Evolutionary conservation across 2,888 invertebrate genomes (phyloP).

Genomic region (Zaprionus obscuricornis): DNA sequence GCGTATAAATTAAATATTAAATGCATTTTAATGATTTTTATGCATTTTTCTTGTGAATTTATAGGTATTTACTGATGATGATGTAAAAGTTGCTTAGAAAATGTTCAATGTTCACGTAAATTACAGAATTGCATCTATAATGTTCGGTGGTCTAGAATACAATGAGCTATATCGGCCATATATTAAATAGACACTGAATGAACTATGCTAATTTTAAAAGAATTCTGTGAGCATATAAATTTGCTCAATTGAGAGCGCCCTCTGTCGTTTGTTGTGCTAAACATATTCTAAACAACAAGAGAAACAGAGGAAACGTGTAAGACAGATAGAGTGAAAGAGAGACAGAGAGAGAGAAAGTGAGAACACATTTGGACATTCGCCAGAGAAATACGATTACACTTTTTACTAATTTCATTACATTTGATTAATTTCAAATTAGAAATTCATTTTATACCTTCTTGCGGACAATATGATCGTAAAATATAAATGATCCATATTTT

Average conservation of each 20-base stretch:
- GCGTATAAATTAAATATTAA: slow-evolving; percentile 9
- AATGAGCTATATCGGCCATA: slow-evolving; percentile 53
- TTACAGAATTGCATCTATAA: slow-evolving; percentile 41
- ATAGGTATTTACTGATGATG: slow-evolving; percentile 41
- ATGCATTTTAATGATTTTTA: slow-evolving; percentile 42
- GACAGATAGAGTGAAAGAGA: neutral
- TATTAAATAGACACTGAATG: slow-evolving; percentile 21
- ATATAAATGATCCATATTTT: slow-evolving; percentile 89
- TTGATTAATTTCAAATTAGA: slow-evolving; percentile 1
- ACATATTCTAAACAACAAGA: slow-evolving; percentile 76
- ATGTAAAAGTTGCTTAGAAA: slow-evolving; percentile 59
- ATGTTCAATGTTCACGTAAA: neutral
- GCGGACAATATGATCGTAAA: slow-evolving; percentile 91
- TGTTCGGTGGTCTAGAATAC: slow-evolving; percentile 45
- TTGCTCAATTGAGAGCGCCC: slow-evolving; percentile 26
- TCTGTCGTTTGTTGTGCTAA: slow-evolving; percentile 78
- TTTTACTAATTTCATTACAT: slow-evolving; percentile 20
- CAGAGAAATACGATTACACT: slow-evolving; percentile 21
- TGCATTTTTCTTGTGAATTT: slow-evolving; percentile 15
- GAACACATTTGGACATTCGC: slow-evolving; percentile 19
- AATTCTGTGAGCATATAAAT: slow-evolving; percentile 8
- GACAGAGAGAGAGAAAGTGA: neutral
- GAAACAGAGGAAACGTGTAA: neutral
- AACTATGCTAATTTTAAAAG: slow-evolving; percentile 71
- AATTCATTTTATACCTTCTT: slow-evolving; percentile 83